Evolutionary conservation across 2,888 invertebrate genomes (phyloP).

Genomic region (Drosophila rubida): DNA sequence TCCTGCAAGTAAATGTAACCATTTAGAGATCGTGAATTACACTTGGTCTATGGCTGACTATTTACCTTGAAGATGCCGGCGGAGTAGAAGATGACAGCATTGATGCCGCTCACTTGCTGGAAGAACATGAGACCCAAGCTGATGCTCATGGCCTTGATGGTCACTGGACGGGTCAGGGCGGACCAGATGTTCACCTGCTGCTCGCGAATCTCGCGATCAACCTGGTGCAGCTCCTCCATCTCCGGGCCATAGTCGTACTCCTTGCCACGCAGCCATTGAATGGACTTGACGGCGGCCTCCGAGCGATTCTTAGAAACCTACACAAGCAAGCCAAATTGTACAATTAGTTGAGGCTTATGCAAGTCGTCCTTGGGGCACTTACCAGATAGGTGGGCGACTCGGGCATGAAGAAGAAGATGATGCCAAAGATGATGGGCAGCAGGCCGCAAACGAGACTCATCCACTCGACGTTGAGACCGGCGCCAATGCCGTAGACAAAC

Average conservation of each 20-base stretch:
- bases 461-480: slow-evolving; percentile 77
- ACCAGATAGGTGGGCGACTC: slow-evolving; percentile 92
- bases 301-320: slow-evolving; percentile 86
- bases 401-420: slow-evolving; percentile 92
- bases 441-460: slow-evolving; percentile 81
- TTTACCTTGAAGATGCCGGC: slow-evolving; percentile 90
- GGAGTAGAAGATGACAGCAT: slow-evolving; percentile 93
- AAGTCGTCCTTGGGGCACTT: slow-evolving; percentile 35
- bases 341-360: neutral
- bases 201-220: slow-evolving; percentile 85
- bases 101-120: slow-evolving; percentile 94
- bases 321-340: neutral
- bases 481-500: slow-evolving; percentile 89
- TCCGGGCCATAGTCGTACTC: slow-evolving; percentile 89
- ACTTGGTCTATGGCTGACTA: neutral
- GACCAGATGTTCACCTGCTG: slow-evolving; percentile 86
- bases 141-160: slow-evolving; percentile 89
- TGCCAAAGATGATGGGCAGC: slow-evolving; percentile 88
- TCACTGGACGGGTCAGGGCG: slow-evolving; percentile 87
- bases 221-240: slow-evolving; percentile 87
- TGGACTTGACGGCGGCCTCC: slow-evolving; percentile 89
- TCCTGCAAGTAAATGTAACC: slow-evolving; percentile 51
- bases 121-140: slow-evolving; percentile 94
- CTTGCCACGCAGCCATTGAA: slow-evolving; percentile 90
- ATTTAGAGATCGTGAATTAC: neutral